These are phyloP conservation scores for Megaustenia siamemsis DNA, from an alignment of 2,888 invertebrate genomes.

Conservation along the genomic window DNA sequence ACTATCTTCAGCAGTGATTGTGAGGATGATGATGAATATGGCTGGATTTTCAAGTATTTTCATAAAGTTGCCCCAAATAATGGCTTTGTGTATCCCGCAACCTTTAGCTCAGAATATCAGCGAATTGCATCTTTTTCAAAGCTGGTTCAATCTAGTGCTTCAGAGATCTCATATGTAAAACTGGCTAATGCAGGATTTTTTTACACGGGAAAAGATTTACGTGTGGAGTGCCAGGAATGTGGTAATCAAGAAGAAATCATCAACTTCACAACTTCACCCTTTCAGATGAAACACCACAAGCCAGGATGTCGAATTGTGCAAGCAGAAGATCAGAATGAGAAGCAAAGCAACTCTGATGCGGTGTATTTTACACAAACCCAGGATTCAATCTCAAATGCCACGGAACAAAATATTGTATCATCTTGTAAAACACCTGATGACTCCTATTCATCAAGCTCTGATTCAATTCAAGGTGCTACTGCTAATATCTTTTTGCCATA, in stretches of 20 bases:
- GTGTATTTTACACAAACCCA: no score
- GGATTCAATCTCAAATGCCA: no score
- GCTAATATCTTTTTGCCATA: no score
- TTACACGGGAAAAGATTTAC: neutral
- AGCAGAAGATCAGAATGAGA: neutral
- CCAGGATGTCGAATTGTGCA: neutral
- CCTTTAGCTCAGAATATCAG: neutral
- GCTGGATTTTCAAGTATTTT: neutral
- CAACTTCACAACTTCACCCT: neutral
- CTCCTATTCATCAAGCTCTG: no score
- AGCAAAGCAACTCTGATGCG: no score
- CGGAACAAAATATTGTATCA: no score
- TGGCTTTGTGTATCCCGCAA: neutral
- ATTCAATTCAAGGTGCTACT: no score
- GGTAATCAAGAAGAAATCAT: neutral
- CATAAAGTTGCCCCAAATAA: no score
- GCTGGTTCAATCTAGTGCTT: neutral
- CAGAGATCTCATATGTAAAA: neutral
- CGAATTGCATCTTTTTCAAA: neutral
- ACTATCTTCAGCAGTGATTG: neutral
- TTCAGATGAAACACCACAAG: neutral
- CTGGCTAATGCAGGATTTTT: slow-evolving; percentile 31
- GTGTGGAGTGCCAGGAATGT: slow-evolving; percentile 3
- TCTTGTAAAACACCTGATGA: no score
- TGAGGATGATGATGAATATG: neutral